Percentiles rank a stretch among this genome's conserved stretches.
These are phyloP conservation scores for Eucriotettix oculatus DNA, from an alignment of 2,888 invertebrate species.

Conservation along the genomic window DNA sequence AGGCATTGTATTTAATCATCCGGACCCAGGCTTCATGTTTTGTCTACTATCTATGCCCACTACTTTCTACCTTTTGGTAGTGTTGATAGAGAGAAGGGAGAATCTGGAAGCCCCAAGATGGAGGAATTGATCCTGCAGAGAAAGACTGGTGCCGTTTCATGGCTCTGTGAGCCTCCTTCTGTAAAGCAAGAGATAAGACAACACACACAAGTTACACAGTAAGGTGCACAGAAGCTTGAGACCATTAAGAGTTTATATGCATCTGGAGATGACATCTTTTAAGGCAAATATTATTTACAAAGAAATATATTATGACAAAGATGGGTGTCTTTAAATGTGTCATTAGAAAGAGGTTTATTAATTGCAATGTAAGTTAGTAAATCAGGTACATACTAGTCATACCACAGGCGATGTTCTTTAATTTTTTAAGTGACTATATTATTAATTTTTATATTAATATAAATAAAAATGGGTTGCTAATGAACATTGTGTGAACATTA, in stretches of 20 bases:
- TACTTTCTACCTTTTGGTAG: constrained; percentile 58
- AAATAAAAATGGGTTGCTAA: too few relatives aligned
- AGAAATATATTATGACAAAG: background rate
- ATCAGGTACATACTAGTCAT: too few relatives aligned
- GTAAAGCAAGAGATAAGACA: constrained; percentile 17
- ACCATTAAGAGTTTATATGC: background rate
- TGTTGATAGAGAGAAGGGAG: constrained; percentile 68
- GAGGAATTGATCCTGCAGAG: constrained; percentile 26
- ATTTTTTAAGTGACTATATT: too few relatives aligned
- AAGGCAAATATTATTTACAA: background rate
- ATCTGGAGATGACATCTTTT: background rate
- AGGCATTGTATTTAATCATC: too few relatives aligned
- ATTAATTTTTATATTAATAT: too few relatives aligned
- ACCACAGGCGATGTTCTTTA: too few relatives aligned
- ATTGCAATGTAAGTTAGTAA: too few relatives aligned
- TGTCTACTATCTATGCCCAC: background rate
- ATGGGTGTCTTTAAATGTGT: too few relatives aligned
- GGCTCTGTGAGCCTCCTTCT: constrained; percentile 31
- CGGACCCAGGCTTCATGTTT: too few relatives aligned
- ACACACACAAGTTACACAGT: constrained; percentile 5
- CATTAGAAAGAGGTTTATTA: too few relatives aligned
- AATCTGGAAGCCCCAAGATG: constrained; percentile 71
- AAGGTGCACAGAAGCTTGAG: background rate
- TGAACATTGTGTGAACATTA: too few relatives aligned
- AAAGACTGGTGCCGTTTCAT: constrained; percentile 27